phyloP scores from a whole-genome alignment of 2,888 invertebrate genomes.

The Troides oblongomaculatus region DNA sequence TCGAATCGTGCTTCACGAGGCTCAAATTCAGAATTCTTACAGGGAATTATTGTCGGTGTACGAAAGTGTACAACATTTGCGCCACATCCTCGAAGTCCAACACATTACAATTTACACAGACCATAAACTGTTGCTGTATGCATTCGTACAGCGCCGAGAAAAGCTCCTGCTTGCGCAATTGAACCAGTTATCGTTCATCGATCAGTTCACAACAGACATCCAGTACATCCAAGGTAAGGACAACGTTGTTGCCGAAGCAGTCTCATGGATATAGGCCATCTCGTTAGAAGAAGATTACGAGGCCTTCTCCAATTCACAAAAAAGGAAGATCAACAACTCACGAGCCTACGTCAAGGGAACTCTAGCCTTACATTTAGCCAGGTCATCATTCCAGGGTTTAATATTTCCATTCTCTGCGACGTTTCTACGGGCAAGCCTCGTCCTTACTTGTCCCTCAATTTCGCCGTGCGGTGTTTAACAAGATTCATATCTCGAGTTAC shows the following conservation, averaged over 20 bases:
- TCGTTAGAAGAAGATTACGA: background rate
- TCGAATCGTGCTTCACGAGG: conserved; percentile 21
- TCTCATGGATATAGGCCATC: background rate
- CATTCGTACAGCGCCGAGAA: conserved; percentile 26
- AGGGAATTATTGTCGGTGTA: conserved; percentile 32
- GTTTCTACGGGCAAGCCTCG: background rate
- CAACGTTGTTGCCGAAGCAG: no score
- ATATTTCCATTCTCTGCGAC: background rate
- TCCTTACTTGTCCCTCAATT: background rate
- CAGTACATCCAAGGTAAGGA: background rate
- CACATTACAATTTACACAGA: conserved; percentile 33
- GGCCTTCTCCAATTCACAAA: background rate
- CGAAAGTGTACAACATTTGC: conserved; percentile 26
- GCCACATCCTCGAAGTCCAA: conserved; percentile 33
- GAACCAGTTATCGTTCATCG: background rate
- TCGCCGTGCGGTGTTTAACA: background rate
- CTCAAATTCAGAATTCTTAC: conserved; percentile 27
- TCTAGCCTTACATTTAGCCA: background rate
- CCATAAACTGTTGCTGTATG: conserved; percentile 35
- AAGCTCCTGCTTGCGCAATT: background rate
- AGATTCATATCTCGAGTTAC: conserved; percentile 1
- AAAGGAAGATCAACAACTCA: background rate
- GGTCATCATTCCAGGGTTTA: background rate
- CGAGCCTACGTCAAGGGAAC: background rate
- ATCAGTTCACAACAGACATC: background rate